Conservation (phyloP, 2,888 invertebrate genomes). For the Crematogaster levior region DNA sequence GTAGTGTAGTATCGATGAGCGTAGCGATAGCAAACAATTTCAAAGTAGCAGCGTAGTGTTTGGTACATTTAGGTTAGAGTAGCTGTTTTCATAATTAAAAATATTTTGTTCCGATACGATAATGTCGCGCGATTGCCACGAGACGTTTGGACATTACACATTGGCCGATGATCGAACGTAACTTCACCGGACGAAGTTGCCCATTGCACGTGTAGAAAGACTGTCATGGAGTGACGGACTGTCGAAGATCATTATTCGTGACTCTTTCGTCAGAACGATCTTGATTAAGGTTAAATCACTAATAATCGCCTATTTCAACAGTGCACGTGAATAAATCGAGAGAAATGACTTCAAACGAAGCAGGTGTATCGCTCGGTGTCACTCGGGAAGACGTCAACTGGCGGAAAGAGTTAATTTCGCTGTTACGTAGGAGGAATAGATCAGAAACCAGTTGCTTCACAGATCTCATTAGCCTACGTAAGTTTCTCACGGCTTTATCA, state of each 20-base stretch:
- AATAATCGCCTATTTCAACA: conserved; percentile 24
- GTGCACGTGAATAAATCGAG: not conserved
- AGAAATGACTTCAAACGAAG: conserved; percentile 80
- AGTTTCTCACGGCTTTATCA: conserved; percentile 82
- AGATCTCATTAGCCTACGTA: conserved; percentile 93
- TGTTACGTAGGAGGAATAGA: conserved; percentile 91
- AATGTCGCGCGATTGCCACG: conserved; percentile 75
- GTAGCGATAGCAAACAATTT: conserved; percentile 59
- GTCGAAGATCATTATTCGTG: conserved; percentile 47
- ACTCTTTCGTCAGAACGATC: conserved; percentile 55
- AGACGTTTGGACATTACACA: conserved; percentile 52
- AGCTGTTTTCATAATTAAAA: conserved; percentile 77
- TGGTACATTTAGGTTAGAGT: conserved; percentile 79
- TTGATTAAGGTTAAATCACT: conserved; percentile 61
- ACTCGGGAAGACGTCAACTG: conserved; percentile 86
- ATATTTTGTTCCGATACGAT: conserved; percentile 63
- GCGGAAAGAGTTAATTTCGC: conserved; percentile 90
- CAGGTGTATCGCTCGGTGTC: conserved; percentile 69
- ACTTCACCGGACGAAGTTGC: conserved; percentile 25
- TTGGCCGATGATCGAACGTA: conserved; percentile 43
- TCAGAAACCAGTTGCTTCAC: conserved; percentile 91
- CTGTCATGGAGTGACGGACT: conserved; percentile 49
- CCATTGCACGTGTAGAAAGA: conserved; percentile 28
- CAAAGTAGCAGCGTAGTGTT: conserved; percentile 71
- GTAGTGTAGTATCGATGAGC: conserved; percentile 49